Conservation (phyloP, 1,140 invertebrate species). For the Drosophila littoralis region DNA sequence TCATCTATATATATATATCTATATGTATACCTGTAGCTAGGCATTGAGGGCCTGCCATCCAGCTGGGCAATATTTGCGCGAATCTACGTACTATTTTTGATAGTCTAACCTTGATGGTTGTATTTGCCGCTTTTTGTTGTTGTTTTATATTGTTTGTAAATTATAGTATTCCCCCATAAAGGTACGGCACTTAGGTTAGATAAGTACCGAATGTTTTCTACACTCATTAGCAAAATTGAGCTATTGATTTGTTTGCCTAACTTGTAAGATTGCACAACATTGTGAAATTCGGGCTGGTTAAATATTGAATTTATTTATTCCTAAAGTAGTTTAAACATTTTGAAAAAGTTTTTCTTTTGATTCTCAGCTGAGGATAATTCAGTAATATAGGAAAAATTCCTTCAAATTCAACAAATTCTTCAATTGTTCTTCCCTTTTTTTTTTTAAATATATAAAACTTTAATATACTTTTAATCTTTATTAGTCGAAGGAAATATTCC, state of each 20-base stretch:
- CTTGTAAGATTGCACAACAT: neutral
- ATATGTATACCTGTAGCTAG: neutral
- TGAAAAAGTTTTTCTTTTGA: too few relatives aligned
- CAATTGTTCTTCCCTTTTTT: too few relatives aligned
- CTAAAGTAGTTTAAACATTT: too few relatives aligned
- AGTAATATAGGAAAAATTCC: too few relatives aligned
- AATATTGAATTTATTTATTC: too few relatives aligned
- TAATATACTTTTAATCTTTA: too few relatives aligned
- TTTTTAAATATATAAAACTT: too few relatives aligned
- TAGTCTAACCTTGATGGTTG: constrained; percentile 13
- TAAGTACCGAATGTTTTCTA: constrained; percentile 23
- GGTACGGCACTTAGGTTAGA: constrained; percentile 18
- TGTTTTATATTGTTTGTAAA: constrained; percentile 30
- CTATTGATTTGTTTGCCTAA: too few relatives aligned
- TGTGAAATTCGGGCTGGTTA: neutral
- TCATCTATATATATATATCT: neutral
- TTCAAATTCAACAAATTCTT: too few relatives aligned
- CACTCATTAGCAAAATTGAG: constrained; percentile 2
- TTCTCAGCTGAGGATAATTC: too few relatives aligned
- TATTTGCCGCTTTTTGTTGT: constrained; percentile 4
- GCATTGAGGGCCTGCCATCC: neutral
- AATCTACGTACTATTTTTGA: constrained; percentile 18
- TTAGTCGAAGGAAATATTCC: too few relatives aligned
- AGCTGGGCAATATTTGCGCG: constrained; percentile 5
- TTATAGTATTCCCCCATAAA: constrained; percentile 39